Evolutionary conservation across 2,797 vertebrate species (phyloP).

Genomic region (Sarcophilus harrisii): DNA sequence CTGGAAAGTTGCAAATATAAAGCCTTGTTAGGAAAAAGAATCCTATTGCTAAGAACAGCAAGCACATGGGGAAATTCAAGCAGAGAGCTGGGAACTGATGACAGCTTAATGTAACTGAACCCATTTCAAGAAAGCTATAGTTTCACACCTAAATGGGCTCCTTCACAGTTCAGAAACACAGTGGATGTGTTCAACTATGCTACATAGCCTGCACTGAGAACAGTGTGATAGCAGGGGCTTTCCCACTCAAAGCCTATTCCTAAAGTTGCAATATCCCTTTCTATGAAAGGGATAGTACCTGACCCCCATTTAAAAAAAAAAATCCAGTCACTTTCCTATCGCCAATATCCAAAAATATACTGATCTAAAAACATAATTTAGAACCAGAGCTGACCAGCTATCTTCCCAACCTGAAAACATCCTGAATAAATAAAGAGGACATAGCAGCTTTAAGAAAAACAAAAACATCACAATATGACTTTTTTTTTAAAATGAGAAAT

Average conservation of each 20-base stretch:
- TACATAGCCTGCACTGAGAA: constrained; percentile 45
- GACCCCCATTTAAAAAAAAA: neutral
- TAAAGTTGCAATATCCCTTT: constrained; percentile 25
- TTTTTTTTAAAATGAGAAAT: constrained; percentile 41
- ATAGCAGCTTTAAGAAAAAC: constrained; percentile 79
- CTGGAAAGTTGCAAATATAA: accelerated
- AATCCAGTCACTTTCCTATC: constrained; percentile 53
- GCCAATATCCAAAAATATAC: constrained; percentile 62
- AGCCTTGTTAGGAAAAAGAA: constrained; percentile 11
- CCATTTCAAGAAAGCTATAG: constrained; percentile 26
- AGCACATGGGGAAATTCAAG: constrained; percentile 20
- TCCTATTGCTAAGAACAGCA: neutral
- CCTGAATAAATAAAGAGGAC: constrained; percentile 82
- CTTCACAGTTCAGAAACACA: constrained; percentile 14
- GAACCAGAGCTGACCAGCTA: constrained; percentile 55
- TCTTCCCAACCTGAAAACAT: constrained; percentile 63
- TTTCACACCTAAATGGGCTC: neutral
- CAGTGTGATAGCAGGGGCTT: neutral
- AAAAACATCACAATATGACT: constrained; percentile 47
- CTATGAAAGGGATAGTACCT: constrained; percentile 54
- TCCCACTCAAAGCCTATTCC: constrained; percentile 57
- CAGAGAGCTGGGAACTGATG: neutral
- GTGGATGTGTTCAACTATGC: neutral
- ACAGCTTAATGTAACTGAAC: constrained; percentile 53
- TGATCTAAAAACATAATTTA: constrained; percentile 68